Evolutionary conservation across 2,797 vertebrate genomes (phyloP).

Genomic region (Phalloptychus januarius): DNA sequence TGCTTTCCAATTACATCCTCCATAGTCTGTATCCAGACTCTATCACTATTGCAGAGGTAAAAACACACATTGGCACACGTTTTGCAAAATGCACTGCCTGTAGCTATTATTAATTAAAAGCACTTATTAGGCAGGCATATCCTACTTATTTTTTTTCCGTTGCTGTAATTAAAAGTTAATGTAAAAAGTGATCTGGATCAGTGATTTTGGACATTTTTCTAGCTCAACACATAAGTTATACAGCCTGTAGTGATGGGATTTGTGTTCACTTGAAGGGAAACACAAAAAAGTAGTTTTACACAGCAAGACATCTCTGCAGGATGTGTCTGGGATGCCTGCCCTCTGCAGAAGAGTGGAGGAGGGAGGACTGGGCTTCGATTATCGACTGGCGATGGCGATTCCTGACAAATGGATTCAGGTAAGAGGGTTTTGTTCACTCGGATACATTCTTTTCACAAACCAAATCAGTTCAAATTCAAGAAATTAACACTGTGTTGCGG

Average conservation of each 20-base stretch:
- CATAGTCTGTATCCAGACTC: constrained; percentile 90
- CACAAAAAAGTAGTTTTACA: constrained; percentile 41
- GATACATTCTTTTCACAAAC: constrained; percentile 4
- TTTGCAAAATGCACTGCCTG: constrained; percentile 62
- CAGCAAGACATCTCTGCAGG: constrained; percentile 77
- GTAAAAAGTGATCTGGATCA: constrained; percentile 40
- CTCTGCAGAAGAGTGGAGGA: constrained; percentile 88
- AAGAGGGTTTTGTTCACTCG: constrained; percentile 39
- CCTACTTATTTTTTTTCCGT: constrained; percentile 60
- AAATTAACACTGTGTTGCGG: background rate
- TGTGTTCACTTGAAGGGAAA: constrained; percentile 31
- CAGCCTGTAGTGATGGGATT: constrained; percentile 39
- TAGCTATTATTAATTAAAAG: constrained; percentile 72
- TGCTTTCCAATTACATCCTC: constrained; percentile 92
- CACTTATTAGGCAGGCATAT: constrained; percentile 57
- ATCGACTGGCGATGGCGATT: constrained; percentile 95
- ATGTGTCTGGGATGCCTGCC: constrained; percentile 98
- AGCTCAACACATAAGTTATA: constrained; percentile 19
- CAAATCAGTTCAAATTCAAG: background rate
- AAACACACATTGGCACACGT: constrained; percentile 33
- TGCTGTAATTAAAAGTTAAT: constrained; percentile 64
- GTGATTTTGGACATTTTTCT: constrained; percentile 36
- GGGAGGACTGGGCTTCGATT: constrained; percentile 95
- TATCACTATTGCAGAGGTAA: constrained; percentile 96
- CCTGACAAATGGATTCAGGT: constrained; percentile 99